A percentile compares a stretch with the other conserved stretches of the same genome.
Evolutionary conservation across 2,797 vertebrate species (phyloP).

Genomic region (Spinus olivaceus): DNA sequence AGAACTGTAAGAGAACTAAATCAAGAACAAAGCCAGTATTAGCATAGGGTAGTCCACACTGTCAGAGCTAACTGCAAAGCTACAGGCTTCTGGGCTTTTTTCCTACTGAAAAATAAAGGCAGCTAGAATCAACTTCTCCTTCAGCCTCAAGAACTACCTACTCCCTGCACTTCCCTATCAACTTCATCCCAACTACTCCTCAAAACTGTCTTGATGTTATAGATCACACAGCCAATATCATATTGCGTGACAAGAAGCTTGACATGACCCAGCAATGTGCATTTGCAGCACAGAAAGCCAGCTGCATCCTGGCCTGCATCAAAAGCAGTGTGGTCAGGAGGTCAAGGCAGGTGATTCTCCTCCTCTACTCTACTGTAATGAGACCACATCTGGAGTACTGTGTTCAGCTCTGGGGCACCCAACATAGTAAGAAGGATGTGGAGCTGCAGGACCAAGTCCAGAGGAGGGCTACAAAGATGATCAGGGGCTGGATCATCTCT

Average conservation of each 20-base stretch:
- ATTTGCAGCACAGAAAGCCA: not conserved
- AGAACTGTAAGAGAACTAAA: not conserved
- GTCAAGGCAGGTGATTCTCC: not conserved
- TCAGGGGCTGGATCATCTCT: not conserved
- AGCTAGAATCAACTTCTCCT: not conserved
- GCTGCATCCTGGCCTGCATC: not conserved
- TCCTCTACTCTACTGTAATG: not conserved
- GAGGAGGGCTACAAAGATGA: not conserved
- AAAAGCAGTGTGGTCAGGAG: not conserved
- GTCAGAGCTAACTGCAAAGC: not conserved
- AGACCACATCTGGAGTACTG: not conserved
- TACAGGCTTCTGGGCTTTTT: too few relatives aligned
- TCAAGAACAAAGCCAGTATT: not conserved
- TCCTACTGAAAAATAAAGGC: too few relatives aligned
- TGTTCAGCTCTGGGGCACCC: not conserved
- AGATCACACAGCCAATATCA: not conserved
- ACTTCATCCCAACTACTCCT: not conserved
- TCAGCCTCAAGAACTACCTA: not conserved
- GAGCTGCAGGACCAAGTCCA: not conserved
- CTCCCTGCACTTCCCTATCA: not conserved
- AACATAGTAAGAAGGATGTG: not conserved
- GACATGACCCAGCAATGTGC: not conserved
- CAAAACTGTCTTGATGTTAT: not conserved
- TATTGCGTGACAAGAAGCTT: not conserved
- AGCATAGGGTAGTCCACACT: not conserved